phyloP scores from a whole-genome alignment of 2,797 vertebrate genomes.

The Coranthus polyacanthus region DNA sequence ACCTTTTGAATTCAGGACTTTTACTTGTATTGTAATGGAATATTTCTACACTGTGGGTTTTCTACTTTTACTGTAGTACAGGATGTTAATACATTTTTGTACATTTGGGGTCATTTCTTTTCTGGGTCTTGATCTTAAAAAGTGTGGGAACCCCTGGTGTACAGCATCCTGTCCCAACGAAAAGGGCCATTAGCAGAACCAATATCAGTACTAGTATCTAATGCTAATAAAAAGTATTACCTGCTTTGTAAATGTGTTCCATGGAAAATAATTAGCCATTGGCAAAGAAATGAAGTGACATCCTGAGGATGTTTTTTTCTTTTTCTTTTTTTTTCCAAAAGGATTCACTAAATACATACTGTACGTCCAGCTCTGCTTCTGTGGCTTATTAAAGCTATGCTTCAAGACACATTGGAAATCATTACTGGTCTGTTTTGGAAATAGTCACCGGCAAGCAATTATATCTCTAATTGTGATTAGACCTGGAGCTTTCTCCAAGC shows the following conservation, averaged over 20 bases:
- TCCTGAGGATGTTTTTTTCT: slow-evolving; percentile 15
- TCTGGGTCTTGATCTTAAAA: too few relatives aligned
- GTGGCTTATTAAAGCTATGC: slow-evolving; percentile 23
- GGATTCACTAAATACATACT: slow-evolving; percentile 1
- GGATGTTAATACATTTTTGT: too few relatives aligned
- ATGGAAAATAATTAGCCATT: slow-evolving; percentile 15
- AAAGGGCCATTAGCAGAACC: too few relatives aligned
- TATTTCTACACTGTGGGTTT: too few relatives aligned
- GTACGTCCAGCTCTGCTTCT: slow-evolving; percentile 30
- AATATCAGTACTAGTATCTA: too few relatives aligned
- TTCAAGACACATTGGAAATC: slow-evolving; percentile 47
- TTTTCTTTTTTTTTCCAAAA: too few relatives aligned
- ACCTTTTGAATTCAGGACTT: too few relatives aligned
- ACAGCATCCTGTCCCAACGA: too few relatives aligned
- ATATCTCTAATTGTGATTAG: slow-evolving; percentile 56
- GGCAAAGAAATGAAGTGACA: slow-evolving; percentile 17
- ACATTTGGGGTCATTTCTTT: too few relatives aligned
- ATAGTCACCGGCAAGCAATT: slow-evolving; percentile 50
- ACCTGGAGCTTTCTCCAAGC: slow-evolving; percentile 30
- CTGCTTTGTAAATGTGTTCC: slow-evolving; percentile 25
- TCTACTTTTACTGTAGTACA: too few relatives aligned
- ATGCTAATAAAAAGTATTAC: slow-evolving; percentile 1
- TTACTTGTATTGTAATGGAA: too few relatives aligned
- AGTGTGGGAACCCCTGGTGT: too few relatives aligned
- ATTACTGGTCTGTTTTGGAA: slow-evolving; percentile 51